Evolutionary conservation across 2,797 vertebrate genomes (phyloP), one percentile per base, ranked within the genome.

Genomic region (Hypotaenidia philippensis): DNA sequence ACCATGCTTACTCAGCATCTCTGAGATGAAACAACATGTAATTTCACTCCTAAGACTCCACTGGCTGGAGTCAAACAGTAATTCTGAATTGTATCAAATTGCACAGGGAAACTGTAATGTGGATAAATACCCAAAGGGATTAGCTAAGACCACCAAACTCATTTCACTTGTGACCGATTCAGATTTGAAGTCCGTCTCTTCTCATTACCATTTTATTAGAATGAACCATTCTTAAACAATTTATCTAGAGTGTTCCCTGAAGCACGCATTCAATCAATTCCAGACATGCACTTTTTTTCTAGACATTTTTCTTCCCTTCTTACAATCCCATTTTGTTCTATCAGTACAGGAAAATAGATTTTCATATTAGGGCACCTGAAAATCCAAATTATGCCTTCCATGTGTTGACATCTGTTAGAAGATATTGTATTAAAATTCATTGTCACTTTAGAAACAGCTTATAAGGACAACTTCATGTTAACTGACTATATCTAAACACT

Each of bases 161-260:
- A 90, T 97, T 97, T 96, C 94, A 94, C 88, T 96, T 90, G 89
- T 96, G 96, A 97, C 93, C 96, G 94, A 94, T 96, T 97, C 94
- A 95, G 92, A 94, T 97, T 92, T 97, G 61, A 95, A 93, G 92
- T 75, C 76, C 92, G 83, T 93, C 89, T 95, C 95, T 97, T 96
- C 96, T 96, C 92, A 96, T 94, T 95, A 96, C 74, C 96, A 92
- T 97, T 97, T 97, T 96, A 97, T 97, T 95, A 96, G 96, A 96
- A 96, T 75, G 94, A 96, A 95, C 63, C 82, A 91, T 96, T 97
- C 92, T 97, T 97, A 97, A 97, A 95, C 94, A 95, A 97, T 97
- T 96, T 97, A 93, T 96, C 87, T 79, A 75, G 55, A 79, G 74
- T 59, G 71, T 84, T 88, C 90, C 85, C 90, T 83, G 74, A 94